Evolutionary conservation across 2,797 vertebrate genomes (phyloP).

Genomic region (Ciconia nigra): DNA sequence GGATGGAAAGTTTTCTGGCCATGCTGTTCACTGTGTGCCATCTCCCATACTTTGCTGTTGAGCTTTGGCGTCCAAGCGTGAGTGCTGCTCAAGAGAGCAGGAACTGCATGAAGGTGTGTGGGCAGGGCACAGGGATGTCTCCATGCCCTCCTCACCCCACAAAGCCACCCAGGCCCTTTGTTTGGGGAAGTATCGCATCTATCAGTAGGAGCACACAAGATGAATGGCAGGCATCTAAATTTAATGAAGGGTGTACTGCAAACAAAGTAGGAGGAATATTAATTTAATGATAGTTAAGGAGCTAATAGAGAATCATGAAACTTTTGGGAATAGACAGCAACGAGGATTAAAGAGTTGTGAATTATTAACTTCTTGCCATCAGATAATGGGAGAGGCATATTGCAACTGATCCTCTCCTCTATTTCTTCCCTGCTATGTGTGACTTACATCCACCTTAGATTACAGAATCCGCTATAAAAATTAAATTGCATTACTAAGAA

Average conservation of each 20-base stretch:
- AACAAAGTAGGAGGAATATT: neutral
- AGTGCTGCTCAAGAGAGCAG: neutral
- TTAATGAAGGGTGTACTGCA: neutral
- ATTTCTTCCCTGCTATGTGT: neutral
- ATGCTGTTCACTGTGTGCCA: neutral
- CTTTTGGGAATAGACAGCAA: neutral
- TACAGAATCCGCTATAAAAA: neutral
- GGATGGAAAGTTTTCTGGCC: neutral
- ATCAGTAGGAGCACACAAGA: neutral
- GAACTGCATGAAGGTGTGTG: neutral
- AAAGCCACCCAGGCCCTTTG: neutral
- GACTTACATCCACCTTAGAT: neutral
- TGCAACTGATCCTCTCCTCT: neutral
- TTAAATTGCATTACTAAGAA: neutral
- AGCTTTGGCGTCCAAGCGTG: neutral
- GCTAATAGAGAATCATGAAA: neutral
- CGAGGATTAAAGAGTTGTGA: neutral
- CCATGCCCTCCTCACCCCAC: neutral
- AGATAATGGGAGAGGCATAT: neutral
- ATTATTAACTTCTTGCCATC: neutral
- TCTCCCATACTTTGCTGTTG: neutral
- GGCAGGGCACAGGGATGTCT: neutral
- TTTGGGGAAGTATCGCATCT: neutral
- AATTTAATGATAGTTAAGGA: neutral
- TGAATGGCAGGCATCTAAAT: neutral